Percentiles rank a stretch among this genome's conserved stretches.
These are phyloP conservation scores for Mylabris phalerata DNA, from an alignment of 1,140 invertebrate species.

Conservation along the genomic window DNA sequence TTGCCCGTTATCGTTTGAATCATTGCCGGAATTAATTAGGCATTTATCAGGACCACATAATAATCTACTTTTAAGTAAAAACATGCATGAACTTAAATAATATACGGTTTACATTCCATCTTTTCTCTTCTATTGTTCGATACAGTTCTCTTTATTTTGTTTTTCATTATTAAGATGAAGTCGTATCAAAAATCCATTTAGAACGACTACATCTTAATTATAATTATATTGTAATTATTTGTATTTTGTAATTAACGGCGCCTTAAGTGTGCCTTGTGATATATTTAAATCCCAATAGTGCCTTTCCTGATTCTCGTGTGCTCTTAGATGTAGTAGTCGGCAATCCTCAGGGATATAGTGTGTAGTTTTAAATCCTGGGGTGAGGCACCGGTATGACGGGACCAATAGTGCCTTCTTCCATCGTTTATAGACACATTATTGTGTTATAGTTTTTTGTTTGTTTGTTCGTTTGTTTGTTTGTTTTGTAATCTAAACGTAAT, in stretches of 20 bases:
- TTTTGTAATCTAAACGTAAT: slow-evolving; percentile 29
- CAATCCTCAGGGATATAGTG: slow-evolving; percentile 25
- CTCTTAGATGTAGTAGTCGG: slow-evolving; percentile 27
- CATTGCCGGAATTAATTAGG: slow-evolving; percentile 72
- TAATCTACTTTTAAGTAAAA: slow-evolving; percentile 76
- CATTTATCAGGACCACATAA: slow-evolving; percentile 81
- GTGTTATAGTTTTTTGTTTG: slow-evolving; percentile 13
- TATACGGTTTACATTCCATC: slow-evolving; percentile 33
- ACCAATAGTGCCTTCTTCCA: slow-evolving; percentile 16
- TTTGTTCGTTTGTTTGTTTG: not conserved
- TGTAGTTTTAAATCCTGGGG: slow-evolving; percentile 16
- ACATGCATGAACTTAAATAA: slow-evolving; percentile 65
- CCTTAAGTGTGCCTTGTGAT: slow-evolving; percentile 3
- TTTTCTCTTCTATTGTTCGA: slow-evolving; percentile 4
- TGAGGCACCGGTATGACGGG: slow-evolving; percentile 12
- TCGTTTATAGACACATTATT: slow-evolving; percentile 16
- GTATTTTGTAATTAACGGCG: not conserved
- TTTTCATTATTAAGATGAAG: slow-evolving; percentile 8
- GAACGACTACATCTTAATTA: slow-evolving; percentile 26
- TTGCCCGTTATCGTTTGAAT: slow-evolving; percentile 75
- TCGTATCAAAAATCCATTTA: slow-evolving; percentile 24
- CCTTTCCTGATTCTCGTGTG: slow-evolving; percentile 19
- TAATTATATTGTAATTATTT: not conserved
- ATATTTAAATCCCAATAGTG: slow-evolving; percentile 18
- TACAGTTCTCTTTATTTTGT: slow-evolving; percentile 3